Conservation (phyloP, 2,797 vertebrate species). For the Geotrypetes seraphini region DNA sequence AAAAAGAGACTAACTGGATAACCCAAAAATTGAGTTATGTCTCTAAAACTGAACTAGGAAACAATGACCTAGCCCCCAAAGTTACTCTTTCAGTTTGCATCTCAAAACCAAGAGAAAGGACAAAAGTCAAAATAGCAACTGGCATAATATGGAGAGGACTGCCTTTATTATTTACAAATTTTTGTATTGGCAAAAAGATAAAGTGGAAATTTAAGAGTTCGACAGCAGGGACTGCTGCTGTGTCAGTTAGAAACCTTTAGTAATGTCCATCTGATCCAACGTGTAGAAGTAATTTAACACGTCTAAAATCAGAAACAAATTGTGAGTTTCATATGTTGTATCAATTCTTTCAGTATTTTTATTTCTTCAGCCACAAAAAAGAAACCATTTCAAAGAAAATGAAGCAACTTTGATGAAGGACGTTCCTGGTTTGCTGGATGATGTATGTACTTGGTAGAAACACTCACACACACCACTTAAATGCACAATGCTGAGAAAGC, state of each 20-base stretch:
- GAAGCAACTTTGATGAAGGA: conserved; percentile 17
- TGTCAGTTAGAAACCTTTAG: conserved; percentile 16
- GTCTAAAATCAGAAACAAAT: not conserved
- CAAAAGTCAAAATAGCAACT: conserved; percentile 30
- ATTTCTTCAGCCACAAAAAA: conserved; percentile 30
- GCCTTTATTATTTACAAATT: conserved; percentile 65
- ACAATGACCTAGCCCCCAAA: not conserved
- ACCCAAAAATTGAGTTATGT: too few relatives aligned
- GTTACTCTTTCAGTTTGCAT: too few relatives aligned
- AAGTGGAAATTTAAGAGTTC: conserved; percentile 37
- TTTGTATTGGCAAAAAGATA: conserved; percentile 43
- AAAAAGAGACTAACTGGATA: too few relatives aligned
- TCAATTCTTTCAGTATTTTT: conserved; percentile 23
- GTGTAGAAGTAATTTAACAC: conserved; percentile 33
- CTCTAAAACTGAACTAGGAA: not conserved
- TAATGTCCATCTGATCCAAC: conserved; percentile 25
- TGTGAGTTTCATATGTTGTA: conserved; percentile 23
- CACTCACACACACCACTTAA: conserved; percentile 25
- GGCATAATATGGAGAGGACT: conserved; percentile 38
- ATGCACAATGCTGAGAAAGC: conserved; percentile 28
- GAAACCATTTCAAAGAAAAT: conserved; percentile 33
- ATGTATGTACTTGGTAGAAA: conserved; percentile 27
- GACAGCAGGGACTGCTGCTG: conserved; percentile 35
- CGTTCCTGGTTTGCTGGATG: conserved; percentile 9
- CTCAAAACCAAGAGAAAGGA: conserved; percentile 18